Base-by-base conservation (phyloP, 2,113 vertebrate species). In the Podarcis raffonei region DNA sequence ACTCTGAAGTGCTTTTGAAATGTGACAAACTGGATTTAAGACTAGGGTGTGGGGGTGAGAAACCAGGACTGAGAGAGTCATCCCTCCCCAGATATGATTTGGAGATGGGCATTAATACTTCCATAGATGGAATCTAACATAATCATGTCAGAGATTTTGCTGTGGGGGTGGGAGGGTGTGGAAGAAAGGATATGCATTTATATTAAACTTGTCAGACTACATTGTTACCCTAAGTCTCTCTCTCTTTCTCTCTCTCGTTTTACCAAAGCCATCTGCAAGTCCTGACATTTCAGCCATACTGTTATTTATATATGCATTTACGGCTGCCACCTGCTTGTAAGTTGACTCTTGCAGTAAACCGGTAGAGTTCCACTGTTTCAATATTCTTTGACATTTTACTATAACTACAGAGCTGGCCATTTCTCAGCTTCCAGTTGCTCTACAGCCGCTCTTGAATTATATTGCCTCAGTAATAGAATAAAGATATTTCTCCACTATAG, bases 281-380 rank as follows among this genome's bases (percentile, higher is more conserved):
- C 84, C 90, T 96, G 94, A 95, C 95, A 96, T 95, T 96, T 95
- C 95, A 93, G 96, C 94, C 94, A 94, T 94, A 95, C 91, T 95
- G 93, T 96, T 96, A 97, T 97, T 96, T 96, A 97, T 93, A 95
- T 92, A 95, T 93, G 95, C 95, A 96, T 96, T 97, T 95, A 96
- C 94, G 91, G 94, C 94, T 95, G 94, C 96, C 96, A 96, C 95
- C 96, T 97, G 96, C 95, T 94, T 95, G 92, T 91, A 91, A 92
- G 94, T 95, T 94, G 93, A 95, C 94, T 93, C 83, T 77, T 81
- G 82, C 87, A 94, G 95, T 48, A 84, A 95, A 95, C 92, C 82
- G 94, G 92, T 53, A 85, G 71, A 83, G 85, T 88, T 94, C 92
- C 91, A 91, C 87, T 89, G 91, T 96, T 96, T 95, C 95, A 95